A percentile compares a stretch with the other conserved stretches of the same genome.
These are phyloP conservation scores for Cariama cristata DNA, from an alignment of 2,113 vertebrate genomes.

Conservation along the genomic window DNA sequence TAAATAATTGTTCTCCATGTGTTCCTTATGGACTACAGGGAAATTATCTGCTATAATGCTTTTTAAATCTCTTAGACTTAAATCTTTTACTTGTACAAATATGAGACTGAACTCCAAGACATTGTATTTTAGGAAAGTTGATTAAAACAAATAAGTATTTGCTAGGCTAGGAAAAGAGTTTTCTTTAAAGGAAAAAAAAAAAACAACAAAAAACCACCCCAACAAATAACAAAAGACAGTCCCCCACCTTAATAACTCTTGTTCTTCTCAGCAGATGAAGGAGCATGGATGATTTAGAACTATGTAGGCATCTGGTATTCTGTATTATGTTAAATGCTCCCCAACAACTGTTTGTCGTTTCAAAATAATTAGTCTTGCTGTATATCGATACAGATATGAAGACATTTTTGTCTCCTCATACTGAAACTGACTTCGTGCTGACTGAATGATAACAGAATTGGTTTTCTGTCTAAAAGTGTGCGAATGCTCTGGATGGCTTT, in stretches of 20 bases:
- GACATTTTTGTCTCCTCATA: background rate
- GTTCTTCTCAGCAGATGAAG: background rate
- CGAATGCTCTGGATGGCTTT: background rate
- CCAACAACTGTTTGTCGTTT: background rate
- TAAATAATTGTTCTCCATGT: background rate
- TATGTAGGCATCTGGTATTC: background rate
- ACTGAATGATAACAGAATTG: background rate
- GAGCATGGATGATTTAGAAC: background rate
- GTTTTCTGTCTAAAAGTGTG: background rate
- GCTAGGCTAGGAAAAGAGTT: background rate
- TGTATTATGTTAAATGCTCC: background rate
- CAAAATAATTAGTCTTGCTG: background rate
- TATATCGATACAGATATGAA: background rate
- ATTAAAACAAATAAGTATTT: background rate
- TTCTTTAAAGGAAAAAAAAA: background rate
- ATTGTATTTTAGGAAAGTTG: background rate
- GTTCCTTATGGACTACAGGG: background rate
- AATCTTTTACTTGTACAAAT: background rate
- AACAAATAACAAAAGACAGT: background rate
- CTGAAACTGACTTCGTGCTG: background rate
- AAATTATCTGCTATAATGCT: background rate
- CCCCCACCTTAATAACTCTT: background rate
- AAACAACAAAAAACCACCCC: background rate
- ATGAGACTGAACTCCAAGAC: background rate
- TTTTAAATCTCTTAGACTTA: background rate